phyloP scores from a whole-genome alignment of 2,113 vertebrate genomes.

The Nettapus auritus region DNA sequence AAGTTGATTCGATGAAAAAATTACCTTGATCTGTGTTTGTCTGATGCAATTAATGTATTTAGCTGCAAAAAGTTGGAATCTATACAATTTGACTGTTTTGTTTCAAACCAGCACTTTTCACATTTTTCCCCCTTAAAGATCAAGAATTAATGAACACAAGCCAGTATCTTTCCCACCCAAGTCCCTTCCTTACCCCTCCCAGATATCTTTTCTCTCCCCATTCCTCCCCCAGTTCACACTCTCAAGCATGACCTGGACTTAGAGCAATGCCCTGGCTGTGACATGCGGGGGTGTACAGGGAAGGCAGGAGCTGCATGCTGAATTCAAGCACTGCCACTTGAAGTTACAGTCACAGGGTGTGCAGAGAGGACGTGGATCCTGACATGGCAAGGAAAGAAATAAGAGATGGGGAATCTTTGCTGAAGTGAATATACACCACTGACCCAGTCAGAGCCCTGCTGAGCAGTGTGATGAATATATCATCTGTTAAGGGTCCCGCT shows the following conservation, averaged over 20 bases:
- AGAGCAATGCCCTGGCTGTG: not conserved
- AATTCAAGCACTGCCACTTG: not conserved
- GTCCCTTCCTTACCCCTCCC: not conserved
- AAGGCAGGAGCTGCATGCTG: not conserved
- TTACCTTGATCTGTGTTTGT: constrained; percentile 35
- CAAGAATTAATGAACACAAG: not conserved
- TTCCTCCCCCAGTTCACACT: too few relatives aligned
- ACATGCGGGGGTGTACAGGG: not conserved
- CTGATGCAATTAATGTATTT: not conserved
- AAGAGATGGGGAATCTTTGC: not conserved
- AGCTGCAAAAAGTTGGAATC: not conserved
- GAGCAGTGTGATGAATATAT: not conserved
- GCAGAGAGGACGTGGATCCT: not conserved
- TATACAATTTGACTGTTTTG: not conserved
- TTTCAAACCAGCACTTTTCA: not conserved
- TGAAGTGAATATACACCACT: accelerated
- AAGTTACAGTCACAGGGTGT: not conserved
- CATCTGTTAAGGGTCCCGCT: not conserved
- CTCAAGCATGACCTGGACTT: not conserved
- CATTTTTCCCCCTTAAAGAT: not conserved
- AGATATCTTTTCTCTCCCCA: accelerated
- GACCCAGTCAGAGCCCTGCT: not conserved
- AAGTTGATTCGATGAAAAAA: constrained; percentile 28
- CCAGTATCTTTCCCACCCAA: not conserved
- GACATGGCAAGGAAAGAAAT: not conserved